Conservation (phyloP, 2,797 vertebrate genomes). For the Caiman crocodilus region DNA sequence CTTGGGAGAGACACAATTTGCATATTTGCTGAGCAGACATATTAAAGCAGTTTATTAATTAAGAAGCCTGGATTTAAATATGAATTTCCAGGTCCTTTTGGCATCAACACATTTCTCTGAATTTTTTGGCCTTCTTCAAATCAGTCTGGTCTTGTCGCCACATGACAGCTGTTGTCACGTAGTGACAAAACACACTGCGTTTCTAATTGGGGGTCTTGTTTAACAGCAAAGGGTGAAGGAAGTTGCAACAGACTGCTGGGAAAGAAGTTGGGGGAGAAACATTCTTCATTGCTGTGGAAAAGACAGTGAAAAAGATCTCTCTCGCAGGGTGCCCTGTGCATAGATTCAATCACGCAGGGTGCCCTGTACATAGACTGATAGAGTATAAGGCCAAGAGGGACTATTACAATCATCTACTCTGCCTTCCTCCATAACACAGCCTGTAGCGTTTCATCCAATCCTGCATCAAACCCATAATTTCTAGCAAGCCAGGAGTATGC, state of each 20-base stretch:
- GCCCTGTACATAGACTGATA: neutral
- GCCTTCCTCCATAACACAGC: neutral
- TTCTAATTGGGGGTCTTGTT: slow-evolving; percentile 68
- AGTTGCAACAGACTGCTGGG: slow-evolving; percentile 52
- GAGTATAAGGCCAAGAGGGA: neutral
- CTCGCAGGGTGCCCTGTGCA: neutral
- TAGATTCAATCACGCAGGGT: neutral
- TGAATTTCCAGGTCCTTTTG: slow-evolving; percentile 76
- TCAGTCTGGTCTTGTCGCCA: slow-evolving; percentile 77
- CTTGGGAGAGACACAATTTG: slow-evolving; percentile 31
- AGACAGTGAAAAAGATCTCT: neutral
- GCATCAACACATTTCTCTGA: slow-evolving; percentile 42
- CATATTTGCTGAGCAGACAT: slow-evolving; percentile 51
- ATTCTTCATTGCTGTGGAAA: neutral
- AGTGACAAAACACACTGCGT: slow-evolving; percentile 70
- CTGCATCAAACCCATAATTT: neutral
- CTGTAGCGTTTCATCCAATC: neutral
- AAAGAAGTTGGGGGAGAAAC: slow-evolving; percentile 59
- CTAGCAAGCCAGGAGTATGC: slow-evolving; percentile 6
- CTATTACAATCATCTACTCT: neutral
- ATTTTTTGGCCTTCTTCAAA: slow-evolving; percentile 63
- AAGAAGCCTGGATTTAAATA: slow-evolving; percentile 69
- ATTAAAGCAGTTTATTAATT: slow-evolving; percentile 72
- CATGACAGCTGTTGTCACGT: slow-evolving; percentile 78
- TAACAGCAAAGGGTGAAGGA: slow-evolving; percentile 69